Evolutionary conservation across 2,888 invertebrate species (phyloP).

Genomic region (Venustoraphidia nigricollis): DNA sequence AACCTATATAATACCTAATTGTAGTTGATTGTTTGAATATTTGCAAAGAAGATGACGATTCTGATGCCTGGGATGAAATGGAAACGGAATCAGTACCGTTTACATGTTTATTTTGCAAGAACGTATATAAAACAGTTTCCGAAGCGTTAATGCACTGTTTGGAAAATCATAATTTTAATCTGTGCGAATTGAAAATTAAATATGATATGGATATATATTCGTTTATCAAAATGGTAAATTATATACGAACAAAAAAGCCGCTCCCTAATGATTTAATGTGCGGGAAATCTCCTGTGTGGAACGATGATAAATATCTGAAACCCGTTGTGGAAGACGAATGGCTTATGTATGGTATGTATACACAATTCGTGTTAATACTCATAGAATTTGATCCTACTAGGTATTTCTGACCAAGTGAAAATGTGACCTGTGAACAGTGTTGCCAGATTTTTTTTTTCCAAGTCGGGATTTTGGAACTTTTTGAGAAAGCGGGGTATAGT

Average conservation of each 20-base stretch:
- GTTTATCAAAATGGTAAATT: slow-evolving; percentile 69
- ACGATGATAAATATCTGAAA: slow-evolving; percentile 60
- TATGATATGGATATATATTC: slow-evolving; percentile 70
- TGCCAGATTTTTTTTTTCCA: too few relatives aligned
- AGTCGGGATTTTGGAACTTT: too few relatives aligned
- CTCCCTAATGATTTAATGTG: slow-evolving; percentile 37
- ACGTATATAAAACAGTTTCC: slow-evolving; percentile 40
- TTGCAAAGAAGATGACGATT: slow-evolving; percentile 17
- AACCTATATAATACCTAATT: too few relatives aligned
- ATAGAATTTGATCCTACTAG: background rate
- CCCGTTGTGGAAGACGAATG: slow-evolving; percentile 66
- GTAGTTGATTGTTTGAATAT: too few relatives aligned
- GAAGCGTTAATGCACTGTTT: slow-evolving; percentile 53
- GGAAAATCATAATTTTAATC: slow-evolving; percentile 45
- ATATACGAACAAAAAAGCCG: slow-evolving; percentile 48
- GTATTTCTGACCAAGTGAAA: background rate
- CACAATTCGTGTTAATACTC: background rate
- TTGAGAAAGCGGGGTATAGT: too few relatives aligned
- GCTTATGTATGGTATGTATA: slow-evolving; percentile 58
- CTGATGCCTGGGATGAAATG: slow-evolving; percentile 39
- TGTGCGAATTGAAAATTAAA: slow-evolving; percentile 45
- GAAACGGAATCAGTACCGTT: slow-evolving; percentile 30
- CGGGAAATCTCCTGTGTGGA: slow-evolving; percentile 44
- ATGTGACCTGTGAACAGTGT: too few relatives aligned
- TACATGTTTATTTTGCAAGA: slow-evolving; percentile 59